Evolutionary conservation across 2,888 invertebrate genomes (phyloP), one percentile per base, ranked within the genome.

Genomic region (Noctua pronuba): DNA sequence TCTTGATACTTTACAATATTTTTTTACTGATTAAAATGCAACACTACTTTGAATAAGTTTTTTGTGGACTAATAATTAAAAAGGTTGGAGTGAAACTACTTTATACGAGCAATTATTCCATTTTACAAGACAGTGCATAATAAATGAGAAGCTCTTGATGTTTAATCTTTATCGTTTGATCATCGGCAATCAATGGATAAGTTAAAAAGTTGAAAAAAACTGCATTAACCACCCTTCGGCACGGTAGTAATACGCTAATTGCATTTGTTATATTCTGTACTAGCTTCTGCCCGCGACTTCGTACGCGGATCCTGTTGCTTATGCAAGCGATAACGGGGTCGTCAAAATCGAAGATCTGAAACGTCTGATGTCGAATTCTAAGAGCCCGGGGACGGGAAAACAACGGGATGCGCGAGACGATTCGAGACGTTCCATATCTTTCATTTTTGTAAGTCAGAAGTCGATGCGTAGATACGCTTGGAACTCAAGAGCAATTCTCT

Each of bases 1-100:
- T 93, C 89, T 96, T 95, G 95, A 95, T 95, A 94, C 93, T 96
- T 94, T 71, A 77, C 46, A 55, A 18, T 69, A 70, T 74, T 71
- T 80, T 58, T 73, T 73, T 68, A 49, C 49, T 66, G 35, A 60
- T 76, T 67, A 72, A 49, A 83, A 73, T 75, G 62, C 65, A 69
- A 68, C 21, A 77, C 52, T 73, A 46, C 13, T 46, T 68, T 16
- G 28, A 68, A 52, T 58, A 58, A 52, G n/a, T 49, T 73, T 75
- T 73, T 68, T 86, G 28, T 73, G 52, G 11, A 70, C 13, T 62
- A 38, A 58, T 49, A 62, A 74, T 74, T 78, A 46, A 75, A 58
- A 73, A 41, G n/a, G 60, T 70, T 73, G 58, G 28, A 75, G 24
- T n/a, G 38, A 60, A 79, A 31, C 68, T 75, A 68, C 75, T 60